Evolutionary conservation across 2,888 invertebrate species (phyloP).

Genomic region (Cenopis cana): DNA sequence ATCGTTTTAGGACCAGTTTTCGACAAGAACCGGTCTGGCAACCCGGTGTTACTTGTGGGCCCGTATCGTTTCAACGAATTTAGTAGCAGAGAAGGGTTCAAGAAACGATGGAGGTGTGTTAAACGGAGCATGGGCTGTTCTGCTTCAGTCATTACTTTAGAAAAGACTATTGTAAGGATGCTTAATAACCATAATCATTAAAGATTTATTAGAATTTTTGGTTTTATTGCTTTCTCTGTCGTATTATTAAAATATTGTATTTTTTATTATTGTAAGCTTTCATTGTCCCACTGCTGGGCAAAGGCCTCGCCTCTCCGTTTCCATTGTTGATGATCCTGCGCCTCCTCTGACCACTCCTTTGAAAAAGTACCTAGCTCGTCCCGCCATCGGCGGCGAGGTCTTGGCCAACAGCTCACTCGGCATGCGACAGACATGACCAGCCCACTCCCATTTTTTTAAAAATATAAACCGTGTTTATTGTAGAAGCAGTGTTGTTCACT

Average conservation of each 20-base stretch:
- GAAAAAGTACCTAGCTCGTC: too few relatives aligned
- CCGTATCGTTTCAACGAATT: conserved; percentile 19
- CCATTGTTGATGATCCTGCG: too few relatives aligned
- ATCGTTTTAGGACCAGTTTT: conserved; percentile 10
- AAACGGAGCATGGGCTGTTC: neutral
- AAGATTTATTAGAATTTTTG: neutral
- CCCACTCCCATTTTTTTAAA: too few relatives aligned
- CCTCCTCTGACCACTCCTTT: too few relatives aligned
- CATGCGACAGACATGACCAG: too few relatives aligned
- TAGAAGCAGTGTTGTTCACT: conserved; percentile 10
- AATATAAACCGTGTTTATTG: neutral
- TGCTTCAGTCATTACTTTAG: conserved; percentile 13
- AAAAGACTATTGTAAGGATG: conserved; percentile 5
- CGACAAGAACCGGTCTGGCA: neutral
- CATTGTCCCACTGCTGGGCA: too few relatives aligned
- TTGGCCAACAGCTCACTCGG: too few relatives aligned
- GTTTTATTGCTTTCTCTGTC: too few relatives aligned
- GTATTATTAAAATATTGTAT: too few relatives aligned
- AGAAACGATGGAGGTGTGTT: conserved; percentile 21
- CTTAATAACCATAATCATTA: conserved; percentile 17
- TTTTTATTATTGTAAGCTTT: too few relatives aligned
- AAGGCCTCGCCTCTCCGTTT: too few relatives aligned
- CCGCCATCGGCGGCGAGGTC: too few relatives aligned
- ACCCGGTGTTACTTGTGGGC: conserved; percentile 2
- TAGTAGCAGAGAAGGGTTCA: conserved; percentile 8